Evolutionary conservation across 2,888 invertebrate genomes (phyloP), one percentile per base, ranked within the genome.

Genomic region (Leptopilina drosophilae): DNA sequence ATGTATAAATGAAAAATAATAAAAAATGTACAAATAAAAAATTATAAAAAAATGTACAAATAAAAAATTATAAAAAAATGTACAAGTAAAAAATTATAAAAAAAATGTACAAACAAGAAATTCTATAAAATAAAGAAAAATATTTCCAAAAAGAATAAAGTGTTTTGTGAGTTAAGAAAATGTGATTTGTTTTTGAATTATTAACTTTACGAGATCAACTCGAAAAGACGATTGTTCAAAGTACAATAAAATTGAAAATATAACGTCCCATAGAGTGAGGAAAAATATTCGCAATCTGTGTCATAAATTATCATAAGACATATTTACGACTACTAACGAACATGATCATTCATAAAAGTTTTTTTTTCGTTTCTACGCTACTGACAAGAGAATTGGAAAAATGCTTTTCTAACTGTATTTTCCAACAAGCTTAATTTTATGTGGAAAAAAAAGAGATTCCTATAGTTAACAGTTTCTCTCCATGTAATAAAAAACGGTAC

Each of bases 391-490:
- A 11, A 9, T 33, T 33, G 5, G 42, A 42, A 42, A 42, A 14
- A 40, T 20, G 76, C 62, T 12, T 46, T 20, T 64, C 46, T 64
- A 76, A 76, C 64, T 56, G 62, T 64, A 76, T n/a, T 59, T 76
- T 33, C 15, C 4, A 42, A 42, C 40, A 64, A 64, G 26, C 56
- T 53, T 33, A 33, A 33, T 56, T 73, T 73, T 56, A 73, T 56
- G n/a, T 42, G 76, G 15, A 42, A 76, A 76, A 76, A 62, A 26
- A 20, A 59, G 59, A 26, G n/a, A 62, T 14, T n/a, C 20, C 62
- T 42, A 8, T 11, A 64, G 40, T 26, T 59, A 64, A 42, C 40
- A 67, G 15, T 33, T 69, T 46, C 33, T 69, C 33, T 33, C 33
- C 33, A 33, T 33, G 2, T 8, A 62, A 20, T 59, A 26, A 14